Conservation (phyloP, 1,140 invertebrate genomes). For the Drosophila ficusphila region DNA sequence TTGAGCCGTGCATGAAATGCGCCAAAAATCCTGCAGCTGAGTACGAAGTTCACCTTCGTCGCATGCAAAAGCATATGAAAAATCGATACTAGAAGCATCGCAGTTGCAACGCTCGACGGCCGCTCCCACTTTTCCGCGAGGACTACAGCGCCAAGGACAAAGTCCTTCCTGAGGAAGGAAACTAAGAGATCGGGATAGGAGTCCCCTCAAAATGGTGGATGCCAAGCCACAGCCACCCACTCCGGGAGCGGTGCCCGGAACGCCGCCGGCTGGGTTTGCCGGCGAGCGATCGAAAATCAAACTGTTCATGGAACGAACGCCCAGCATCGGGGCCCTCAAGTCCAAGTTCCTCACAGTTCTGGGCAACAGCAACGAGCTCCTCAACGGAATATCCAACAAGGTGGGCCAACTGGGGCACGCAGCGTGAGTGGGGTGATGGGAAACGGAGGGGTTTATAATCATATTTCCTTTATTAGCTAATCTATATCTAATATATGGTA, state of each 20-base stretch:
- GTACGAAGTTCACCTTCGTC: constrained; percentile 28
- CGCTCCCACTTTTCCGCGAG: constrained; percentile 26
- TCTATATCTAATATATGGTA: too few relatives aligned
- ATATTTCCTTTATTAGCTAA: too few relatives aligned
- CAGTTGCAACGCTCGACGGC: constrained; percentile 11
- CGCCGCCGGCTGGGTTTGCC: constrained; percentile 70
- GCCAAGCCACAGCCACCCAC: constrained; percentile 62
- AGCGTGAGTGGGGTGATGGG: not conserved
- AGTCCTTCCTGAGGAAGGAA: too few relatives aligned
- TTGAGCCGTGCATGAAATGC: constrained; percentile 14
- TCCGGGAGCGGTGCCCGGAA: constrained; percentile 57
- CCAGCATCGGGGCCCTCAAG: constrained; percentile 83
- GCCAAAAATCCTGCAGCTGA: constrained; percentile 41
- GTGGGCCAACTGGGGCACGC: constrained; percentile 37
- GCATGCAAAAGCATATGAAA: constrained; percentile 44
- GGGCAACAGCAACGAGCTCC: constrained; percentile 84
- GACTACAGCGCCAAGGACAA: not conserved
- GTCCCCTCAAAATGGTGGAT: constrained; percentile 51
- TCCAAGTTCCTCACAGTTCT: constrained; percentile 84
- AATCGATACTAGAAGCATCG: constrained; percentile 62
- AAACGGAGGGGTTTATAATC: too few relatives aligned
- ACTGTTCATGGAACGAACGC: constrained; percentile 84
- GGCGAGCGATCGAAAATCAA: constrained; percentile 84
- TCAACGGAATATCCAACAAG: constrained; percentile 84
- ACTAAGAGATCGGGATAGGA: not conserved